These are phyloP conservation scores for Antennarius maculatus DNA, from an alignment of 2,797 vertebrate species.

Conservation along the genomic window DNA sequence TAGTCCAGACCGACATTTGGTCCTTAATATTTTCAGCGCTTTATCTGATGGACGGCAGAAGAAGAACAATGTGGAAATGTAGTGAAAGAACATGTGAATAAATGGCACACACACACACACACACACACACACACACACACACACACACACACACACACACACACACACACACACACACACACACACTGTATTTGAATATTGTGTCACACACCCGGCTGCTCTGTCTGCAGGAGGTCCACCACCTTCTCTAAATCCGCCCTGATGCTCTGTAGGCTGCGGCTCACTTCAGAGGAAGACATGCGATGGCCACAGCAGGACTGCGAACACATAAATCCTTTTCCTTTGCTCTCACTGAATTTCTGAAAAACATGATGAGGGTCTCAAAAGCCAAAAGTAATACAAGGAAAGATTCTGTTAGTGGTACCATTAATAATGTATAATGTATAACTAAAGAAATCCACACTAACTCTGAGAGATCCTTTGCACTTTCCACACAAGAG, in stretches of 20 bases:
- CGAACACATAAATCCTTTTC: slow-evolving; percentile 59
- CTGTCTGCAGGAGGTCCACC: slow-evolving; percentile 76
- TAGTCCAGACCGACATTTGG: slow-evolving; percentile 65
- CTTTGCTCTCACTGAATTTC: slow-evolving; percentile 37
- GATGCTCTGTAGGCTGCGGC: slow-evolving; percentile 74
- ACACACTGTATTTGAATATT: background rate
- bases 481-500: slow-evolving; percentile 85
- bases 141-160: background rate
- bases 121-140: no score
- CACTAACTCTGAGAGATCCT: slow-evolving; percentile 80
- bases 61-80: slow-evolving; percentile 1
- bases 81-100: background rate
- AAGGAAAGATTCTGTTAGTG: background rate
- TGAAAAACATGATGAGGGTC: slow-evolving; percentile 29
- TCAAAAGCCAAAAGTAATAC: background rate
- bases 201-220: slow-evolving; percentile 77
- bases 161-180: background rate
- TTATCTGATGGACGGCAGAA: slow-evolving; percentile 71
- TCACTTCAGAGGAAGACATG: slow-evolving; percentile 61
- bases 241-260: slow-evolving; percentile 69
- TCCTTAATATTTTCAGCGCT: slow-evolving; percentile 79
- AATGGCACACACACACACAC: background rate
- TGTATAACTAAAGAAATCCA: background rate
- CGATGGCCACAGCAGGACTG: slow-evolving; percentile 58
- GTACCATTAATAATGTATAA: no score